Percentiles rank a stretch among this genome's conserved stretches.
Conservation (phyloP, 2,888 invertebrate species). For the Caenorhabditis sp. region DNA sequence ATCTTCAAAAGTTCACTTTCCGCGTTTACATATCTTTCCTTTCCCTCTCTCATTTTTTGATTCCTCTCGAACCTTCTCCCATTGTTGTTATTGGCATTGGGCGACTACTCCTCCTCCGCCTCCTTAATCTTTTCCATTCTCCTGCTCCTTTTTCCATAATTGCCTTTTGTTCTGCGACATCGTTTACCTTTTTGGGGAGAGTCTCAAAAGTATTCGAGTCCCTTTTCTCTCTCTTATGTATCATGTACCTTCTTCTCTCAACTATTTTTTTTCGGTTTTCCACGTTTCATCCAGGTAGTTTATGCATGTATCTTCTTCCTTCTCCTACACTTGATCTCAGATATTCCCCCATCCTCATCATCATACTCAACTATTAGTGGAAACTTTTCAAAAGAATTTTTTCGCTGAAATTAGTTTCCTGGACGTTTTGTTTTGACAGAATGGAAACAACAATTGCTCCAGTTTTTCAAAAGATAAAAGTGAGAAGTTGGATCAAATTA, state of each 20-base stretch:
- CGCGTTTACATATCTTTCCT: background rate
- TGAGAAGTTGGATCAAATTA: slow-evolving; percentile 44
- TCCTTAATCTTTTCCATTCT: slow-evolving; percentile 30
- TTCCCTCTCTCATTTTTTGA: background rate
- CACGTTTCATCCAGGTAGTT: slow-evolving; percentile 47
- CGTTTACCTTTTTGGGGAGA: slow-evolving; percentile 48
- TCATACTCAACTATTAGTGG: slow-evolving; percentile 27
- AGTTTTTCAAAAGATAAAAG: slow-evolving; percentile 21
- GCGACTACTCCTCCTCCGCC: slow-evolving; percentile 26
- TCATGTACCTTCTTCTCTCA: slow-evolving; percentile 23
- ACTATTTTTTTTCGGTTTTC: slow-evolving; percentile 26
- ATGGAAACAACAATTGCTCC: slow-evolving; percentile 26
- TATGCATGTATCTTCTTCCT: slow-evolving; percentile 25
- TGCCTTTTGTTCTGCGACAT: slow-evolving; percentile 63
- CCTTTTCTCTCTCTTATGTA: slow-evolving; percentile 17
- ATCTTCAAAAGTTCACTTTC: slow-evolving; percentile 1
- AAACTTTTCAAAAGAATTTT: slow-evolving; percentile 5
- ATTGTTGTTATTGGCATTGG: slow-evolving; percentile 55
- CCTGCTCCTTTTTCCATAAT: slow-evolving; percentile 48
- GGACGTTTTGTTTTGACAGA: slow-evolving; percentile 37
- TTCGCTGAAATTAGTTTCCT: background rate
- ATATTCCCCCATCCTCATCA: slow-evolving; percentile 26
- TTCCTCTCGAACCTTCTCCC: slow-evolving; percentile 22
- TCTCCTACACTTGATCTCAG: slow-evolving; percentile 20
- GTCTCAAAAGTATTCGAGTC: slow-evolving; percentile 33